These are phyloP conservation scores for Corapipo altera DNA, from an alignment of 2,113 vertebrate genomes.

Conservation along the genomic window DNA sequence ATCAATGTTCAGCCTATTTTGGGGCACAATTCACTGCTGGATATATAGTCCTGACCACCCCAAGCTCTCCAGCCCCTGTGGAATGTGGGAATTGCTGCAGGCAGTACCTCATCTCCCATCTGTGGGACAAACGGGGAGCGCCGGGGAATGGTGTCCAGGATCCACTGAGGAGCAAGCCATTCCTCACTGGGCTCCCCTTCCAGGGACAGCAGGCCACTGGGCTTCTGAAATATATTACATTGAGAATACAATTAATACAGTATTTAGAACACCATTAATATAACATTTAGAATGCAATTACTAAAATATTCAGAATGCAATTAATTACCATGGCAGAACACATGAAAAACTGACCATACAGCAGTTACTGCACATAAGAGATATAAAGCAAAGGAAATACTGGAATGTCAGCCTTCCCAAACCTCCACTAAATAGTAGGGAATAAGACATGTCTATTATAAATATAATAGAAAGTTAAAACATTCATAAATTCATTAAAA, in stretches of 20 bases:
- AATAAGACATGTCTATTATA: background rate
- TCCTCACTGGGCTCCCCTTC: constrained; percentile 87
- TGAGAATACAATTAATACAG: background rate
- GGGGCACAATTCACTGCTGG: background rate
- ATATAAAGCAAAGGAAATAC: background rate
- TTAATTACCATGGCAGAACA: background rate
- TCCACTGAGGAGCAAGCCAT: constrained; percentile 93
- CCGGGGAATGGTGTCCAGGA: constrained; percentile 90
- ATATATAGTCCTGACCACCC: rapidly evolving
- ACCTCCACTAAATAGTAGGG: background rate
- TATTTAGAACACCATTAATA: background rate
- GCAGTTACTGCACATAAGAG: background rate
- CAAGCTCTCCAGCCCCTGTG: background rate
- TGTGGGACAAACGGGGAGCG: constrained; percentile 96
- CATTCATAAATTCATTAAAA: background rate
- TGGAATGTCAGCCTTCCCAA: background rate
- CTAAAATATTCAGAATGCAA: no score
- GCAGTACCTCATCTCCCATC: constrained; percentile 95
- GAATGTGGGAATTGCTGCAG: background rate
- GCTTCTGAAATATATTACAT: constrained; percentile 75
- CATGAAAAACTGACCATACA: rapidly evolving
- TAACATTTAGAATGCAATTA: background rate
- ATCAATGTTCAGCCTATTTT: background rate
- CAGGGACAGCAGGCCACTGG: constrained; percentile 80
- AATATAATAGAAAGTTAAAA: background rate